phyloP scores from a whole-genome alignment of 1,140 invertebrate genomes.

The Sycobia sp. region DNA sequence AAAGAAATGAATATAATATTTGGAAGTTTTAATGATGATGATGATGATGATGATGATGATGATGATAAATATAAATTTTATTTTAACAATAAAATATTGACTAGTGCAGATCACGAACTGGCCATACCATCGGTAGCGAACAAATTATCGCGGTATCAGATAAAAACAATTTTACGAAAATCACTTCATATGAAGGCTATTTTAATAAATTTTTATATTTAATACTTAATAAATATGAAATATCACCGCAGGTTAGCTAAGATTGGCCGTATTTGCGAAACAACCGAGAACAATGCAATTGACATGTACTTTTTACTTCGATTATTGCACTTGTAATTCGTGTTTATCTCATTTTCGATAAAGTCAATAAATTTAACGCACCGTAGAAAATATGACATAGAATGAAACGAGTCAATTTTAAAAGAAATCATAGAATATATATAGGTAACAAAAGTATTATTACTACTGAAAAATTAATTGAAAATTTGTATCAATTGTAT shows the following conservation, averaged over 20 bases:
- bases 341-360: no score
- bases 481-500: no score
- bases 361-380: no score
- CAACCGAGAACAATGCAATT: slow-evolving; percentile 33
- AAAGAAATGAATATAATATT: slow-evolving; percentile 14
- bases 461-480: no score
- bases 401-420: neutral
- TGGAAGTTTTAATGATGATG: no score
- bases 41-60: no score
- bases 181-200: slow-evolving; percentile 18
- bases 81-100: slow-evolving; percentile 32
- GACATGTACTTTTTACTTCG: slow-evolving; percentile 32
- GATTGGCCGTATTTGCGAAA: slow-evolving; percentile 28
- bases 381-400: no score
- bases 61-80: slow-evolving; percentile 12
- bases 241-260: slow-evolving; percentile 33
- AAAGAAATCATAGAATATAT: no score
- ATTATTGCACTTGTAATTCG: slow-evolving; percentile 30
- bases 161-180: slow-evolving; percentile 17
- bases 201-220: slow-evolving; percentile 28
- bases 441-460: no score
- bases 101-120: slow-evolving; percentile 29
- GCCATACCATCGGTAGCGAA: slow-evolving; percentile 2
- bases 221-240: slow-evolving; percentile 31
- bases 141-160: slow-evolving; percentile 16